Evolutionary conservation across 2,113 vertebrate species (phyloP), one percentile per base, ranked within the genome.

Genomic region (Piaya cayana): DNA sequence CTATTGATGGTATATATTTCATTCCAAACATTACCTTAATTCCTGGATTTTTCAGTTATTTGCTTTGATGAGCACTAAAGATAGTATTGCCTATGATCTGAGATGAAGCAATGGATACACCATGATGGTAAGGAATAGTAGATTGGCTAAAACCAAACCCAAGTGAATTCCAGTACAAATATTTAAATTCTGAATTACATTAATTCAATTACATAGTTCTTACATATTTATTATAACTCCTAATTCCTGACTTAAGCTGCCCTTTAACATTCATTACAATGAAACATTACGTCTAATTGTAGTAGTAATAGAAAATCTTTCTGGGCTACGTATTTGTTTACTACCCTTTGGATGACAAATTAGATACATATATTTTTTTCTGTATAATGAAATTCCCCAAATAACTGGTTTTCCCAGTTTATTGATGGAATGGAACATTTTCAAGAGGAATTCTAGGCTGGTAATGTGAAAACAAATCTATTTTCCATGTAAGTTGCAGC

Each of bases 71-170:
- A 20, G 59, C 21, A n/a, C 3, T 32, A 72, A 22, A 1, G 0
- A 34, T 42, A 14, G 9, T n/a, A n/a, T 27, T 47, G 21, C 25
- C 17, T 68, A 12, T 53, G 36, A 76, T 27, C 6, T 27, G n/a
- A 71, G 20, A 6, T 49, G 37, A 81, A 88, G 7, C 16, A 47
- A 52, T 37, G 56, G 26, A n/a, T 42, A 45, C 5, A 82, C 8
- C 12, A 37, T 3, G 9, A 32, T 6, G 20, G 3, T 0, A 82
- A 9, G 7, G 37, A 78, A 11, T 11, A 59, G 6, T 27, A 8
- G 3, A 1, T 7, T 85, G 64, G 15, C 22, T 81, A 63, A 84
- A 63, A 47, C 53, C 36, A 30, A 32, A 27, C 4, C 5, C 3
- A 19, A 84, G 5, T 49, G 37, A 55, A 84, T 47, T 65, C 12